phyloP scores from a whole-genome alignment of 2,888 invertebrate species.

The Sussaba pulchella region DNA sequence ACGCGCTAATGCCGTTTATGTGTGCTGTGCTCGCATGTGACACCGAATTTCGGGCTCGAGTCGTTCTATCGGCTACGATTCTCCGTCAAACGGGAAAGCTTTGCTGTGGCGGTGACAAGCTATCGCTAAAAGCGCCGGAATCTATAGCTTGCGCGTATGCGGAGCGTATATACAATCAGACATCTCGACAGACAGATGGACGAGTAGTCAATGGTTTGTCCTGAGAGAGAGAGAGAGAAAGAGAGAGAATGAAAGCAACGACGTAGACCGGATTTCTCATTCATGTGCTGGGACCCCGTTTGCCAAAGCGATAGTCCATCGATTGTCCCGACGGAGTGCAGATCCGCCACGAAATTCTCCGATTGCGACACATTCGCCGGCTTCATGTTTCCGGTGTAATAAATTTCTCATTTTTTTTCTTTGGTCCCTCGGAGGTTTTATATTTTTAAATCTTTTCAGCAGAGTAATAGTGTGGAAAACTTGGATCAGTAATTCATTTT shows the following conservation, averaged over 20 bases:
- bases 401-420: too few species aligned
- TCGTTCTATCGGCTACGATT: too few species aligned
- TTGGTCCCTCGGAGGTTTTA: too few species aligned
- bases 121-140: constrained; percentile 27
- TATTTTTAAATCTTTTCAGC: too few species aligned
- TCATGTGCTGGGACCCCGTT: constrained; percentile 34
- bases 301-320: constrained; percentile 21
- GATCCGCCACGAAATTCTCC: constrained; percentile 12
- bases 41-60: too few species aligned
- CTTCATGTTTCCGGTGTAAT: constrained; percentile 9
- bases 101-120: constrained; percentile 18
- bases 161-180: constrained; percentile 12
- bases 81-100: constrained; percentile 44
- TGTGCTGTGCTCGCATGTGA: too few species aligned
- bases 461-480: too few species aligned
- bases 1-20: not conserved
- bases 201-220: too few species aligned
- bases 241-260: constrained; percentile 18
- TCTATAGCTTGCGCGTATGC: constrained; percentile 18
- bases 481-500: too few species aligned
- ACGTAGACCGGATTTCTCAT: constrained; percentile 26
- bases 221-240: too few species aligned
- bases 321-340: not conserved
- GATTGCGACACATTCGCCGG: not conserved
- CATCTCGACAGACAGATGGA: constrained; percentile 28